A percentile compares a stretch with the other conserved stretches of the same genome.
These are phyloP conservation scores for Dufourea novaeangliae DNA, from an alignment of 1,140 invertebrate species.

Conservation along the genomic window DNA sequence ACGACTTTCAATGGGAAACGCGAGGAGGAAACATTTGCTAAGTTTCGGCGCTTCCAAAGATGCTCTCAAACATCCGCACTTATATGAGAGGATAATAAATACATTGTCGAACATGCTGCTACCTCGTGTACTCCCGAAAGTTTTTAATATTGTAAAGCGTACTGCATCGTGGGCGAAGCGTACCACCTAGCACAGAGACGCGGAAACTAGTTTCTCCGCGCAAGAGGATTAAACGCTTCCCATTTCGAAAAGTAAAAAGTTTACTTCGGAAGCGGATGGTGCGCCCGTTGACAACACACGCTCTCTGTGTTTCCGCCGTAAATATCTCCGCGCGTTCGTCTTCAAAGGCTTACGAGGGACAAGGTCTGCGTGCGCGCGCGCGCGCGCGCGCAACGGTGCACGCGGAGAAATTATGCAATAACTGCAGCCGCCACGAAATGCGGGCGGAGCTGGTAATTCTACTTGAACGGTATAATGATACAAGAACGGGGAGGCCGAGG, in stretches of 20 bases:
- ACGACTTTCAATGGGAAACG: not conserved
- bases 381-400: not conserved
- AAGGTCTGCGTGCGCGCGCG: not conserved
- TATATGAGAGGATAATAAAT: too few relatives aligned
- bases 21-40: not conserved
- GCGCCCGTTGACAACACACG: not conserved
- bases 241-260: conserved; percentile 10
- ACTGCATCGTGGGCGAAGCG: not conserved
- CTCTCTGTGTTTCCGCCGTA: conserved; percentile 5
- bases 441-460: conserved; percentile 42
- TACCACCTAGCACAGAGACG: too few relatives aligned
- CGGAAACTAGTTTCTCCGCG: not conserved
- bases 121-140: not conserved
- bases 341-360: conserved; percentile 34
- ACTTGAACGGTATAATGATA: conserved; percentile 50
- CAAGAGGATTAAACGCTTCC: not conserved
- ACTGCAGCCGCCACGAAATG: conserved; percentile 50
- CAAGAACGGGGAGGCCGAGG: conserved; percentile 33
- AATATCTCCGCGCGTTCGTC: conserved; percentile 17
- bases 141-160: not conserved
- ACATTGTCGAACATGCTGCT: not conserved
- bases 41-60: not conserved
- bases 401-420: conserved; percentile 49
- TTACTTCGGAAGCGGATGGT: too few relatives aligned
- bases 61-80: not conserved